phyloP scores from a whole-genome alignment of 2,888 invertebrate genomes.

The Autographa gamma region DNA sequence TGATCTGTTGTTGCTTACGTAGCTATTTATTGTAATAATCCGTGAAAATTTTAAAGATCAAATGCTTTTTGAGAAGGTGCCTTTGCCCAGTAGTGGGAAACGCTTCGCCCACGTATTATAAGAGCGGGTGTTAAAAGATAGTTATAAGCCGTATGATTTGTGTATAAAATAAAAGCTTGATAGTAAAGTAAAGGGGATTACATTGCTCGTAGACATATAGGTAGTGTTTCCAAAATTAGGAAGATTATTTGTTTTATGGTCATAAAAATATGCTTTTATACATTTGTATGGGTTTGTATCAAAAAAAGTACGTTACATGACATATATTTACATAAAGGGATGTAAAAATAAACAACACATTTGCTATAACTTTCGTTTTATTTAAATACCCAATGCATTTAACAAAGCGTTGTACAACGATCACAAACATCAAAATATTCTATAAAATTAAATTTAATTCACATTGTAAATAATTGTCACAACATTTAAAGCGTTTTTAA shows the following conservation, averaged over 20 bases:
- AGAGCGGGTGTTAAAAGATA: too few relatives aligned
- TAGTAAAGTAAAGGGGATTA: constrained; percentile 30
- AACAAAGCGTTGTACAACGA: constrained; percentile 86
- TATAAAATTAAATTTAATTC: constrained; percentile 82
- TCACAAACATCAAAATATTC: constrained; percentile 83
- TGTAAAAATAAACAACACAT: constrained; percentile 4
- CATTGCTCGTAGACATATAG: constrained; percentile 24
- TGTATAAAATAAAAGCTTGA: not conserved
- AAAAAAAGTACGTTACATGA: not conserved
- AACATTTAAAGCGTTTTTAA: constrained; percentile 87
- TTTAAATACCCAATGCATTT: constrained; percentile 77
- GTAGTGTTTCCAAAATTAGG: too few relatives aligned
- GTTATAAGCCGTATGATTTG: too few relatives aligned
- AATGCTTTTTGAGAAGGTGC: too few relatives aligned
- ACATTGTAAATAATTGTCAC: constrained; percentile 83
- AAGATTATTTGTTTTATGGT: too few relatives aligned
- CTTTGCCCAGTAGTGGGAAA: too few relatives aligned
- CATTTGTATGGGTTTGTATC: not conserved
- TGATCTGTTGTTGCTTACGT: not conserved
- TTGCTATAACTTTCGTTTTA: constrained; percentile 55
- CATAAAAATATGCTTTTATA: not conserved
- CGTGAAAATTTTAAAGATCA: too few relatives aligned
- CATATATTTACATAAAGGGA: not conserved
- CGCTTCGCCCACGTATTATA: too few relatives aligned
- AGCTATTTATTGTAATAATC: not conserved